Base-by-base conservation (phyloP, 2,888 invertebrate genomes). In the Acanthopleura granulata region DNA sequence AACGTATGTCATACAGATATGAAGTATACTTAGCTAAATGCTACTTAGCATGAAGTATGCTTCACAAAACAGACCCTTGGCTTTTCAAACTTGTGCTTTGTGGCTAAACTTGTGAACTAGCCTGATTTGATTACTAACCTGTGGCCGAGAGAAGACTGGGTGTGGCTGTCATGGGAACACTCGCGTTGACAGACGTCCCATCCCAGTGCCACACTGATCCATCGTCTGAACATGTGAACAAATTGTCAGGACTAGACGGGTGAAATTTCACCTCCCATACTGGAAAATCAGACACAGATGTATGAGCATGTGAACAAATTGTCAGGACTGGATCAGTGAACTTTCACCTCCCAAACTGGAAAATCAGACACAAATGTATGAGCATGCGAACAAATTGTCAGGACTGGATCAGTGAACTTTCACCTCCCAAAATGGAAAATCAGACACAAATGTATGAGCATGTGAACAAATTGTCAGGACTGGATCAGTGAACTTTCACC, bases 151-250 rank as follows among this genome's bases (percentile, higher is more conserved):
- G 75, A 15, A 77, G 75, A 29, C 71, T 71, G 71, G 73, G 66
- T 30, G 72, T 62, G 1, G 71, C 71, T 75, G 76, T 25, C 72
- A 72, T 74, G 73, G 61, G 27, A 72, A 51, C 49, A 70, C 62
- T 49, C 72, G 1, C 81, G 80, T 40, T 75, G 18, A 78, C 78
- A 1, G 76, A 74, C 1, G 82, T 78, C 16, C 78, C 82, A 79
- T 95, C 94, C 97, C 97, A 97, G 87, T 96, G 95, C 95, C 96
- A 97, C 3, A 97, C 91, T 88, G 96, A 95, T 0, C 97, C 97
- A 71, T 94, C 94, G 73, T 93, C 92, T 0, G 97, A 95, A 86
- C 95, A 94, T 0, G 95, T 95, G 80, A 96, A 94, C 0, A 97
- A 88, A 90, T 96, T 96, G 75, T 95, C 94, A 0, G 97, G 96